Base-by-base conservation (phyloP, 2,888 invertebrate species). In the Eristalinus sepulchralis region DNA sequence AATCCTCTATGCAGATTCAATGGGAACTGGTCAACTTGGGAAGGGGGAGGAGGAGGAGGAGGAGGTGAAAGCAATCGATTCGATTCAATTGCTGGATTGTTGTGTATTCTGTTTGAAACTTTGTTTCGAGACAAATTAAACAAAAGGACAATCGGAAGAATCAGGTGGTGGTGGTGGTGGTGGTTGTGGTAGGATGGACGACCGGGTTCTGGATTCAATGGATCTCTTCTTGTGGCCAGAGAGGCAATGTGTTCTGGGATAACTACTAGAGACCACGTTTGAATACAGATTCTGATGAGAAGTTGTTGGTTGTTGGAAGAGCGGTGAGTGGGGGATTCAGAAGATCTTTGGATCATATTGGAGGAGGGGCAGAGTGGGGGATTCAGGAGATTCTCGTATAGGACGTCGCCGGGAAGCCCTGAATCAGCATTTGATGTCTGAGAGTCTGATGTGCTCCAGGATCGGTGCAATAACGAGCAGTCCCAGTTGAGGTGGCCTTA, bases 21-120 rank as follows among this genome's bases (percentile, higher is more conserved):
- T 27, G 27, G 2, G 27, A 27, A 5, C 27, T 5, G 27, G 27
- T 27, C 27, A 27, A 27, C 27, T 27, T 27, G 27, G 27, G 27
- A 27, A 27, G 27, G 5, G 27, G 27, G 2, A 27, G 27, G 27
- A 27, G 27, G 27, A 27, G 27, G 53, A 20, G 27, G 8, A 59
- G 53, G 57, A 57, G 60, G 53, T 22, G 36, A 64, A 36, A 64
- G 68, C 68, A 71, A 81, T 76, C 67, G 81, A 76, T 81, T 81
- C 84, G 78, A 81, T 83, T 75, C 86, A 72, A 81, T 81, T 81
- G 77, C 20, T 33, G 68, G 70, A 39, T 66, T 78, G 68, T 82
- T 86, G 73, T 75, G 70, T 62, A 86, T 86, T 86, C 83, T 79
- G 78, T 75, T 79, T 79, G 73, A 78, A 75, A 83, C 55, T 86